Evolutionary conservation across 2,888 invertebrate species (phyloP).

Genomic region (Xanthia icteritia): DNA sequence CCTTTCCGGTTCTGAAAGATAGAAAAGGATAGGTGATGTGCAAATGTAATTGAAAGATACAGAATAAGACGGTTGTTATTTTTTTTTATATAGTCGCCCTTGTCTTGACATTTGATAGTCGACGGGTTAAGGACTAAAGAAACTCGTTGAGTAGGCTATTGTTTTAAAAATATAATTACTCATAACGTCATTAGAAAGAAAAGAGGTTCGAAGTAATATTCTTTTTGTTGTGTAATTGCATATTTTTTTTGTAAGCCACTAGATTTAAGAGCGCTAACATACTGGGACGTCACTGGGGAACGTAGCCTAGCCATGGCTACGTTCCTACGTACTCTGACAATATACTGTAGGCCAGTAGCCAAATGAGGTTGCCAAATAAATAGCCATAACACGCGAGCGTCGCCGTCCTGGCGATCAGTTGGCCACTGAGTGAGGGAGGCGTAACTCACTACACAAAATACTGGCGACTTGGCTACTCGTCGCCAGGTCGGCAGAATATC

Average conservation of each 20-base stretch:
- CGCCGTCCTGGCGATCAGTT: too few species aligned
- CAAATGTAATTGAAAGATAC: conserved; percentile 27
- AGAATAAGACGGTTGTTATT: conserved; percentile 65
- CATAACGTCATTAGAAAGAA: background rate
- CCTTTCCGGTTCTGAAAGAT: conserved; percentile 48
- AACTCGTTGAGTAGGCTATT: conserved; percentile 59
- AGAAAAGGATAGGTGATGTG: conserved; percentile 14
- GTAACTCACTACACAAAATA: too few species aligned
- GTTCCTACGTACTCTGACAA: too few species aligned
- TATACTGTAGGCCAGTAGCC: too few species aligned
- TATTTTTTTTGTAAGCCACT: background rate
- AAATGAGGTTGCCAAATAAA: too few species aligned
- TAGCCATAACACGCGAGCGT: too few species aligned
- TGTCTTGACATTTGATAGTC: conserved; percentile 73
- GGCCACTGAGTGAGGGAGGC: too few species aligned
- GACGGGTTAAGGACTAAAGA: conserved; percentile 61
- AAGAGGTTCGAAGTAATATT: background rate
- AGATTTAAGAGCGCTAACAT: too few species aligned
- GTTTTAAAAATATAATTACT: conserved; percentile 19
- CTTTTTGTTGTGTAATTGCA: background rate
- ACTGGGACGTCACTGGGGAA: too few species aligned
- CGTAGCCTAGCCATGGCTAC: too few species aligned
- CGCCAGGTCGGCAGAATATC: too few species aligned
- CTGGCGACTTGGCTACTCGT: too few species aligned
- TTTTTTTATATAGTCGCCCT: conserved; percentile 65